phyloP scores from a whole-genome alignment of 1,140 invertebrate genomes.

The Drosophila albomicans region DNA sequence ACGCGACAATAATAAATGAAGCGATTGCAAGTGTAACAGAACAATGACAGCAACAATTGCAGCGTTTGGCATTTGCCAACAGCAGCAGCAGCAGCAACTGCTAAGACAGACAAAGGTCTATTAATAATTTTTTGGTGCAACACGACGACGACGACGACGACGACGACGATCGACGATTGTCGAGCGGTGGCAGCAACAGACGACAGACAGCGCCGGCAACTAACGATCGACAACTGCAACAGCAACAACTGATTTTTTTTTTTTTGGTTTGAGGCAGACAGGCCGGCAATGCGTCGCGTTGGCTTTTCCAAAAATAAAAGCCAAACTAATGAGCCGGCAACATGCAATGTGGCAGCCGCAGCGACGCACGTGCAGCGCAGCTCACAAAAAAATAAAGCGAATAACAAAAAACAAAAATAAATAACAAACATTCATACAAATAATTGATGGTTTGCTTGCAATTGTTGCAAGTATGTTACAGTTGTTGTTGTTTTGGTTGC shows the following conservation, averaged over 20 bases:
- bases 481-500: conserved; percentile 37
- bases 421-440: conserved; percentile 62
- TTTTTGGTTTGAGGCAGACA: conserved; percentile 53
- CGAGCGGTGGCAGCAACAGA: conserved; percentile 49
- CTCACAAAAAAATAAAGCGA: conserved; percentile 36
- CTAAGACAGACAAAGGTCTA: conserved; percentile 77
- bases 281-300: conserved; percentile 79
- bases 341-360: conserved; percentile 71
- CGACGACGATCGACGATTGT: conserved; percentile 49
- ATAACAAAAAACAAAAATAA: conserved; percentile 21
- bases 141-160: background rate
- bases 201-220: conserved; percentile 69
- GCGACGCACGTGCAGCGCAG: conserved; percentile 72
- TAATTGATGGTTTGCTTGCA: conserved; percentile 76
- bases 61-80: conserved; percentile 81
- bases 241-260: conserved; percentile 31
- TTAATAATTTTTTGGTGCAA: conserved; percentile 79
- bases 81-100: conserved; percentile 38
- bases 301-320: conserved; percentile 83
- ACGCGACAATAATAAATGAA: conserved; percentile 80
- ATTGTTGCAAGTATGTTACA: conserved; percentile 56
- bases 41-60: conserved; percentile 84
- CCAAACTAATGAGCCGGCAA: conserved; percentile 82
- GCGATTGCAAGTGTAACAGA: conserved; percentile 83
- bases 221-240: conserved; percentile 80